Evolutionary conservation across 2,888 invertebrate species (phyloP).

Genomic region (Alviniconcha strummeri): DNA sequence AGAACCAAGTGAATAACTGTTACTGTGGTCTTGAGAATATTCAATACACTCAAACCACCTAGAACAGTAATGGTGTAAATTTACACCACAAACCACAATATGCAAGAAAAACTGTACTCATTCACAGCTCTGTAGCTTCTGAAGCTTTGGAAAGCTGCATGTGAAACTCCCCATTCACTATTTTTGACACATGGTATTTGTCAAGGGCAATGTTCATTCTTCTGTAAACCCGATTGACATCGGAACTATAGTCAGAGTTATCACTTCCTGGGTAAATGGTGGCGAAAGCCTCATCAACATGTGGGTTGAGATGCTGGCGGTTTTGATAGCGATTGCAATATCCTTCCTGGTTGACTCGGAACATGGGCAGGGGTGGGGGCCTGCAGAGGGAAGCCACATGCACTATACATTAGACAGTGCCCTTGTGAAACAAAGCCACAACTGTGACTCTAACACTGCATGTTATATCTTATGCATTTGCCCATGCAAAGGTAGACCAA

Average conservation of each 20-base stretch:
- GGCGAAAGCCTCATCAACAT: constrained; percentile 62
- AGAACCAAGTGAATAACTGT: no score
- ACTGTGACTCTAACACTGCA: no score
- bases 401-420: not conserved
- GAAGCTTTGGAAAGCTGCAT: constrained; percentile 46
- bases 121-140: not conserved
- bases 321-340: constrained; percentile 64
- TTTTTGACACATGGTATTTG: constrained; percentile 53
- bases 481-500: no score
- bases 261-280: constrained; percentile 64
- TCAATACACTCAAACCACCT: no score
- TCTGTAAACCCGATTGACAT: constrained; percentile 56
- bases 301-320: constrained; percentile 53
- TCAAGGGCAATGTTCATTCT: constrained; percentile 55
- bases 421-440: not conserved
- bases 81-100: not conserved
- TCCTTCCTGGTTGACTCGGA: constrained; percentile 65
- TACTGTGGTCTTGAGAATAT: no score
- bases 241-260: constrained; percentile 60
- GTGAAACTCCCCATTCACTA: constrained; percentile 61
- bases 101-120: not conserved
- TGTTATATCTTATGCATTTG: no score
- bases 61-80: no score
- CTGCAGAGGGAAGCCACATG: constrained; percentile 28
- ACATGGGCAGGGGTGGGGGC: constrained; percentile 44